Evolutionary conservation across 35 echinoderm and acorn worm species (phyloP), one percentile per base, ranked within the genome.

Genomic region (Apostichopus japonicus): DNA sequence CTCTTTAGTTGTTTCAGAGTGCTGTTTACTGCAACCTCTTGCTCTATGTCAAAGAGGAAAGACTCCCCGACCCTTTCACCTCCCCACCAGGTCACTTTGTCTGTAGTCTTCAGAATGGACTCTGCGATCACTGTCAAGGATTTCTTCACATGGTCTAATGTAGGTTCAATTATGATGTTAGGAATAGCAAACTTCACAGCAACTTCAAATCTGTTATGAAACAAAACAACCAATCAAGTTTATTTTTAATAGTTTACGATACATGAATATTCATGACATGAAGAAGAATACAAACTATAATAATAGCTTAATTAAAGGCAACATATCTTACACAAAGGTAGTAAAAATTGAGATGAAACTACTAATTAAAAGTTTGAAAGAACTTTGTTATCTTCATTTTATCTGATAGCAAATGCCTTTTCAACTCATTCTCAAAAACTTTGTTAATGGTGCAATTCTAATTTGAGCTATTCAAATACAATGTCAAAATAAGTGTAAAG

Each of bases 111-210:
- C 44, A 99, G 77, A 80, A 99, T 83, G 22, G 94, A 95, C 14
- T 92, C 55, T 1, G 95, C 97, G 21, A 96, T 94, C 33, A 79
- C 79, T 16, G 79, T 83, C 88, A 96, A 59, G 8, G 97, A 84
- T 0, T 79, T 95, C 82, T 96, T 95, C 14, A 99, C 95, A 5
- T 91, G 90, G 82, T 96, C 95, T 56, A 96, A 78, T 56, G 95
- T 96, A 21, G 97, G 97, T 59, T 96, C 90, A 54, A 99, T 96
- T 92, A 99, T 95, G 58, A 99, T 99, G 92, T 99, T 96, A 10
- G 97, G 97, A 79, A 99, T 99, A 24, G 95, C 95, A 95, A 99
- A 99, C 59, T 93, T 93, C 33, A 99, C 97, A 10, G 87, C 91
- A 15, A 98, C 97, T 55, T 99, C 97, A 99, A 99, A 99, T 55